phyloP scores from a whole-genome alignment of 2,113 vertebrate species.

The Anoura caudifer region DNA sequence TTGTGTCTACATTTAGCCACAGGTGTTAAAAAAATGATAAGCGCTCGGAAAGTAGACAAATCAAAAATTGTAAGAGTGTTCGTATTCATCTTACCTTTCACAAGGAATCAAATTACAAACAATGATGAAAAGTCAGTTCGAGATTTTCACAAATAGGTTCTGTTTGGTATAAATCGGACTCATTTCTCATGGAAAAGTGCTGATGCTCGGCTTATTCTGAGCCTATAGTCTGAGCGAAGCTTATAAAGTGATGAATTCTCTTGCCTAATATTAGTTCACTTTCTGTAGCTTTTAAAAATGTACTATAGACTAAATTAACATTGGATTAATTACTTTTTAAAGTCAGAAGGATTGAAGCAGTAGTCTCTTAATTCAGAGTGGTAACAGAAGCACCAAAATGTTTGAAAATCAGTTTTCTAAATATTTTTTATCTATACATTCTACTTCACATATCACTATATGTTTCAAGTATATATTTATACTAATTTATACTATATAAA shows the following conservation, averaged over 20 bases:
- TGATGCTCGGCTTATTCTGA: constrained; percentile 66
- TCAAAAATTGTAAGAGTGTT: constrained; percentile 28
- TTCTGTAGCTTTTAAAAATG: constrained; percentile 82
- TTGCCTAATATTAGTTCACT: constrained; percentile 81
- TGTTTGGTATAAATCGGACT: constrained; percentile 35
- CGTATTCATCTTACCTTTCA: constrained; percentile 48
- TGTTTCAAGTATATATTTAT: not conserved
- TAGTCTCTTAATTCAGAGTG: constrained; percentile 31
- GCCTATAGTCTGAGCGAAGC: too few species aligned
- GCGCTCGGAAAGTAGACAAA: constrained; percentile 42
- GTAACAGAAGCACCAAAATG: constrained; percentile 59
- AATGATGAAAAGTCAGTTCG: constrained; percentile 46
- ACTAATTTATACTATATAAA: not conserved
- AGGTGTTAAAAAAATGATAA: constrained; percentile 67
- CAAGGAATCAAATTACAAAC: constrained; percentile 54
- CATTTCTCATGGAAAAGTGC: constrained; percentile 72
- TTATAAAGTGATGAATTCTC: constrained; percentile 56
- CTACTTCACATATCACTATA: not conserved
- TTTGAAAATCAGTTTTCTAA: constrained; percentile 72
- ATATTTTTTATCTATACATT: not conserved
- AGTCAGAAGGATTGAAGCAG: constrained; percentile 68
- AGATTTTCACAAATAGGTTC: constrained; percentile 51
- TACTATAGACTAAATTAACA: constrained; percentile 80
- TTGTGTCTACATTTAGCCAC: constrained; percentile 54
- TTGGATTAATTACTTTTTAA: constrained; percentile 82